Conservation (phyloP, 53 echinoderm and acorn worm species). For the Henricia sp. region DNA sequence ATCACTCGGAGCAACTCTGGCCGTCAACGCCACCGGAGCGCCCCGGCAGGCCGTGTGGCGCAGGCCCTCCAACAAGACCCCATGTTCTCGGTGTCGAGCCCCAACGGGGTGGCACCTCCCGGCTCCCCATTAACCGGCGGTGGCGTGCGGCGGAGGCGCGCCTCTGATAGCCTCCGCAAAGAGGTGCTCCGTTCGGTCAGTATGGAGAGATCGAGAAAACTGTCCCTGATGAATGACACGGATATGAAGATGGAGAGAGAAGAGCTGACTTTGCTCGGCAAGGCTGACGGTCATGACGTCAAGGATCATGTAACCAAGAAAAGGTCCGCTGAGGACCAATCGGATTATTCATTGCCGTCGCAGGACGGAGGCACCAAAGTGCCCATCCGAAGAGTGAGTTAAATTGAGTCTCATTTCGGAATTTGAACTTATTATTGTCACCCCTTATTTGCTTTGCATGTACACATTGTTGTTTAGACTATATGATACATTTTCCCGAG, state of each 20-base stretch:
- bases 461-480: too few species aligned
- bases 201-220: slow-evolving; percentile 45
- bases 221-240: slow-evolving; percentile 12
- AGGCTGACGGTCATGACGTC: slow-evolving; percentile 51
- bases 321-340: slow-evolving; percentile 59
- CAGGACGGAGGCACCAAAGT: slow-evolving; percentile 6
- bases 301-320: slow-evolving; percentile 31
- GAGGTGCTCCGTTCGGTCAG: slow-evolving; percentile 63
- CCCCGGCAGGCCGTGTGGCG: slow-evolving; percentile 66
- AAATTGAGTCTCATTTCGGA: too few species aligned
- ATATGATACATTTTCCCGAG: too few species aligned
- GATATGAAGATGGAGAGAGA: not conserved
- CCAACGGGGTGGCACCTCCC: not conserved
- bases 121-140: not conserved
- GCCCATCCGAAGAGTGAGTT: slow-evolving; percentile 10
- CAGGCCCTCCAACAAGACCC: slow-evolving; percentile 57
- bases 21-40: slow-evolving; percentile 39
- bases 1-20: slow-evolving; percentile 37
- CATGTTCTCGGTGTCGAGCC: slow-evolving; percentile 39
- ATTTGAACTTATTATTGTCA: too few species aligned
- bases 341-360: slow-evolving; percentile 28
- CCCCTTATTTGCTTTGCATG: too few species aligned
- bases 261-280: slow-evolving; percentile 21
- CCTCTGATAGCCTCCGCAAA: slow-evolving; percentile 62
- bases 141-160: slow-evolving; percentile 13